Conservation (phyloP, 2,113 vertebrate genomes). For the Rhinopomastus cyanomelas region DNA sequence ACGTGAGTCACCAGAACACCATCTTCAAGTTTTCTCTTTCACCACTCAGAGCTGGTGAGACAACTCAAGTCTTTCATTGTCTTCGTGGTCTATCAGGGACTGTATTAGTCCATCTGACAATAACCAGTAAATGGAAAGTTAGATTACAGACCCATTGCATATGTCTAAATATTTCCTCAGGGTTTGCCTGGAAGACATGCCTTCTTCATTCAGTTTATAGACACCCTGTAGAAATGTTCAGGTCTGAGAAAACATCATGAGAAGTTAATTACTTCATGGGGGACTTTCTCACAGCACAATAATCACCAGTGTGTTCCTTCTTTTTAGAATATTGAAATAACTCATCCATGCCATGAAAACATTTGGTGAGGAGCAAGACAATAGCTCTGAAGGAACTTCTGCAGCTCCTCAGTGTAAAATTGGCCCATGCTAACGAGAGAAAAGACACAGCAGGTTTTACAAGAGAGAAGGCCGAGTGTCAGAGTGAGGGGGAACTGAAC, state of each 20-base stretch:
- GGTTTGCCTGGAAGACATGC: constrained; percentile 12
- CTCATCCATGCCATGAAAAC: neutral
- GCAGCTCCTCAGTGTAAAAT: neutral
- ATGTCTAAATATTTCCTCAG: neutral
- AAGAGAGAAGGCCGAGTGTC: neutral
- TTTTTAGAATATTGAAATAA: neutral
- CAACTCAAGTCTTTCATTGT: neutral
- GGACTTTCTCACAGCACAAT: neutral
- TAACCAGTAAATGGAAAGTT: constrained; percentile 47
- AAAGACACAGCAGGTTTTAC: neutral
- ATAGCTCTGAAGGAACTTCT: neutral
- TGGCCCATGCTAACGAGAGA: neutral
- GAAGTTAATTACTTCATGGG: constrained; percentile 6
- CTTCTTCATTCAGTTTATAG: neutral
- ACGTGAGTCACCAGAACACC: constrained; percentile 31
- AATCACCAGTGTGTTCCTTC: neutral
- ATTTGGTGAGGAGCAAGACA: neutral
- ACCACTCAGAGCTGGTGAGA: constrained; percentile 6
- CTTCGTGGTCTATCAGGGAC: neutral
- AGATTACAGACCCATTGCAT: constrained; percentile 8
- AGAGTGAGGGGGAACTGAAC: neutral
- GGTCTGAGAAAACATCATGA: neutral
- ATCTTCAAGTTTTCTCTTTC: constrained; percentile 2
- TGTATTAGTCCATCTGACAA: constrained; percentile 21
- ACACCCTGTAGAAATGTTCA: neutral